Conservation (phyloP, 2,797 vertebrate species). For the Stomatorhinus walkeri region DNA sequence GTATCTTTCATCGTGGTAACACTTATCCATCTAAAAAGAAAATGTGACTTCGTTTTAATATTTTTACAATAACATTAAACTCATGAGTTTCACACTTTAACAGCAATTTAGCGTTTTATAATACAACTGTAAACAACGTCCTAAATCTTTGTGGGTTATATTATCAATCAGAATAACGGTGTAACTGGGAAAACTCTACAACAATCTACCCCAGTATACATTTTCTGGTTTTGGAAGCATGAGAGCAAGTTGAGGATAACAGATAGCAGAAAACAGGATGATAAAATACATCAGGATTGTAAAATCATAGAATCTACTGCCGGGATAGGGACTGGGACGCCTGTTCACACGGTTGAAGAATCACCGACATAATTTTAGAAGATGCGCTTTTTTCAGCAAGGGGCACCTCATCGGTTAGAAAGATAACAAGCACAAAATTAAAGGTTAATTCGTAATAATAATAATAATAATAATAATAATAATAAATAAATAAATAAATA, state of each 20-base stretch:
- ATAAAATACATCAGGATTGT: not conserved
- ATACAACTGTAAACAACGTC: not conserved
- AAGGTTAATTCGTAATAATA: not conserved
- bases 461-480: not conserved
- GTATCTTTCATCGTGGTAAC: constrained; percentile 74
- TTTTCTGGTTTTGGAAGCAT: not conserved
- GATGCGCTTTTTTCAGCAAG: not conserved
- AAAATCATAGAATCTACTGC: not conserved
- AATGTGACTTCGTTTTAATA: not conserved
- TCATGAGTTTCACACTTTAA: not conserved
- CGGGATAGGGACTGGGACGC: not conserved
- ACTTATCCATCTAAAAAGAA: constrained; percentile 58
- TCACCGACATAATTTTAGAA: not conserved
- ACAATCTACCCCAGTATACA: not conserved
- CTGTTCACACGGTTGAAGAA: not conserved
- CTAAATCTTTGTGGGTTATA: not conserved
- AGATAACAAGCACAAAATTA: not conserved
- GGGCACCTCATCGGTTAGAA: not conserved
- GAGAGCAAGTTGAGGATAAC: not conserved
- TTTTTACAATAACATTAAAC: not conserved
- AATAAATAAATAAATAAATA: no score
- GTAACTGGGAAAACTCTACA: not conserved
- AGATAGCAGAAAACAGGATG: not conserved
- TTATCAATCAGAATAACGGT: not conserved
- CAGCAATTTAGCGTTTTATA: not conserved